phyloP scores from a whole-genome alignment of 2,113 vertebrate species.

The Camelus bactrianus region DNA sequence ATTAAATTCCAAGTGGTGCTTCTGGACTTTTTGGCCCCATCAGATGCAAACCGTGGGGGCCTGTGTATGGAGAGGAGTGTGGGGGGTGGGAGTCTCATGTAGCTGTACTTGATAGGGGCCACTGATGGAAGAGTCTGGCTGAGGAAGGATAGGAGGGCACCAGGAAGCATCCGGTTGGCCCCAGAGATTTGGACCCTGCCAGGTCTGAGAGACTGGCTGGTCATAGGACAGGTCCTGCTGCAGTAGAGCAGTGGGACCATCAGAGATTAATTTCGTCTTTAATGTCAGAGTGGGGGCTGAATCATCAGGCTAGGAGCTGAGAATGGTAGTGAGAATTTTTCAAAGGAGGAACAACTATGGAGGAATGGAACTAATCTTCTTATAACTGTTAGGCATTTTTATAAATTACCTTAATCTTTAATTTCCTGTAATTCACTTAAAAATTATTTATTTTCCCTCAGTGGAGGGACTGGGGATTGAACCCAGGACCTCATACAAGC shows the following conservation, averaged over 20 bases:
- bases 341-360: background rate
- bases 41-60: accelerated
- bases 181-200: background rate
- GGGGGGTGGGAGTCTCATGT: background rate
- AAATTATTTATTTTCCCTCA: no score
- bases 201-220: background rate
- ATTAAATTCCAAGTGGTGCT: background rate
- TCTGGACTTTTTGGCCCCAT: background rate
- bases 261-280: background rate
- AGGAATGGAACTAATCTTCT: background rate
- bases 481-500: no score
- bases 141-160: background rate
- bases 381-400: background rate
- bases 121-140: background rate
- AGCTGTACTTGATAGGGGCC: background rate
- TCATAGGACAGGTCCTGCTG: background rate
- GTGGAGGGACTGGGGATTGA: no score
- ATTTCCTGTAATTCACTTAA: background rate
- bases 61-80: background rate
- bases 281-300: background rate
- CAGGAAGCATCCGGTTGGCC: background rate
- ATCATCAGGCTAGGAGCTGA: background rate
- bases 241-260: background rate
- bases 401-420: background rate
- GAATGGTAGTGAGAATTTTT: background rate